phyloP scores from a whole-genome alignment of 2,113 vertebrate species.

The Amia ocellicauda region DNA sequence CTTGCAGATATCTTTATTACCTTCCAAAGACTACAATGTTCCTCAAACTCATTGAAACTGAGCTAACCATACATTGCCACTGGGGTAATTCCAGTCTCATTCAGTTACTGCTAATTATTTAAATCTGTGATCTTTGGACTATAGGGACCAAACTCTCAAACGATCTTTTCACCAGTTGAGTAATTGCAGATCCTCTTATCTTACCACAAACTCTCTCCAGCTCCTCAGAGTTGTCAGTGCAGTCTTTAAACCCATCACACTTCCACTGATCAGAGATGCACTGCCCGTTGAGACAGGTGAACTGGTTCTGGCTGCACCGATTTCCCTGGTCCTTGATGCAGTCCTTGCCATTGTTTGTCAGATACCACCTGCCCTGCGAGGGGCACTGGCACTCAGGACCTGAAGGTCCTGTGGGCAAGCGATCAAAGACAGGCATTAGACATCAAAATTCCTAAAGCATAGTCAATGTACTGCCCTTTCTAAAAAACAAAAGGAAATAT shows the following conservation, averaged over 20 bases:
- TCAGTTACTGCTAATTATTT: too few relatives aligned
- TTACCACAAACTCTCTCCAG: constrained; percentile 87
- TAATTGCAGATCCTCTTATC: constrained; percentile 36
- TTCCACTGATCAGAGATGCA: constrained; percentile 75
- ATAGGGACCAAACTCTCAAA: too few relatives aligned
- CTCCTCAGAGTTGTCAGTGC: constrained; percentile 81
- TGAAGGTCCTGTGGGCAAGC: constrained; percentile 66
- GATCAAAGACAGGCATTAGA: not conserved
- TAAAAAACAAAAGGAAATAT: constrained; percentile 4
- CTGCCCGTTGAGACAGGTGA: constrained; percentile 80
- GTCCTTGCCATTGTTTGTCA: constrained; percentile 85
- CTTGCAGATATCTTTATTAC: too few relatives aligned
- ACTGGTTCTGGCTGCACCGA: constrained; percentile 70
- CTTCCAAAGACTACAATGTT: too few relatives aligned
- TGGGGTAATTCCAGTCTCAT: too few relatives aligned
- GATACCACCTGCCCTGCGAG: constrained; percentile 79
- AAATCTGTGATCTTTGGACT: too few relatives aligned
- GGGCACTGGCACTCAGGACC: constrained; percentile 93
- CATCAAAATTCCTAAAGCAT: too few relatives aligned
- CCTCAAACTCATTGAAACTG: too few relatives aligned
- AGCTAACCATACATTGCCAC: too few relatives aligned
- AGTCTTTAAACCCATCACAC: constrained; percentile 79
- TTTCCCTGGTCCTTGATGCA: constrained; percentile 78
- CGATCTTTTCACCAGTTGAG: too few relatives aligned
- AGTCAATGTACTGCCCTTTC: too few relatives aligned